Conservation (phyloP, 2,113 vertebrate genomes). For the Gallinago media region DNA sequence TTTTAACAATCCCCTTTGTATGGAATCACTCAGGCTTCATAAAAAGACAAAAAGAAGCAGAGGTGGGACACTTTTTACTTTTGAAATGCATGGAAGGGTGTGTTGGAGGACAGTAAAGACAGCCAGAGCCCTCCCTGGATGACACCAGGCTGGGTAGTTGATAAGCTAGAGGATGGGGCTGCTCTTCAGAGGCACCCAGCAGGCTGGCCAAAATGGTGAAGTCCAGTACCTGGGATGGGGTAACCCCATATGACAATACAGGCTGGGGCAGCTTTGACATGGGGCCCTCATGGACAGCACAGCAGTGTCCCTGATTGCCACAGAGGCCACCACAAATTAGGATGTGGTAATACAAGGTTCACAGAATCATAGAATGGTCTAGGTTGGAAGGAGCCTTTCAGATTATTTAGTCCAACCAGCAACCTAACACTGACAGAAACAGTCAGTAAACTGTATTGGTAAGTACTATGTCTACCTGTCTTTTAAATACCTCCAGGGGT, state of each 20-base stretch:
- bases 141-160: background rate
- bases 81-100: background rate
- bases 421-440: too few species aligned
- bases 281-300: background rate
- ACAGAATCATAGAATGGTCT: too few species aligned
- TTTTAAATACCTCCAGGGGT: too few species aligned
- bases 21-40: background rate
- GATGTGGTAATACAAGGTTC: background rate
- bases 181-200: background rate
- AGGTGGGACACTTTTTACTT: background rate
- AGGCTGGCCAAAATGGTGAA: background rate
- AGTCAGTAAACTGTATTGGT: too few species aligned
- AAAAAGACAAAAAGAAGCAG: background rate
- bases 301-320: background rate
- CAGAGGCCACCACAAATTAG: background rate
- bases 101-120: background rate
- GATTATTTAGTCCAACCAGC: too few species aligned
- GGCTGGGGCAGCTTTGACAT: background rate
- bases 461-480: too few species aligned
- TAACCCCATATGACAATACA: background rate
- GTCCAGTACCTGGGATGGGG: background rate
- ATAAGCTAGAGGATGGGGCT: background rate
- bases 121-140: background rate
- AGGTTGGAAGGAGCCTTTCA: too few species aligned
- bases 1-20: background rate